A percentile compares a stretch with the other conserved stretches of the same genome.
Conservation (phyloP, 2,888 invertebrate genomes). For the Cheilosia vulpina region DNA sequence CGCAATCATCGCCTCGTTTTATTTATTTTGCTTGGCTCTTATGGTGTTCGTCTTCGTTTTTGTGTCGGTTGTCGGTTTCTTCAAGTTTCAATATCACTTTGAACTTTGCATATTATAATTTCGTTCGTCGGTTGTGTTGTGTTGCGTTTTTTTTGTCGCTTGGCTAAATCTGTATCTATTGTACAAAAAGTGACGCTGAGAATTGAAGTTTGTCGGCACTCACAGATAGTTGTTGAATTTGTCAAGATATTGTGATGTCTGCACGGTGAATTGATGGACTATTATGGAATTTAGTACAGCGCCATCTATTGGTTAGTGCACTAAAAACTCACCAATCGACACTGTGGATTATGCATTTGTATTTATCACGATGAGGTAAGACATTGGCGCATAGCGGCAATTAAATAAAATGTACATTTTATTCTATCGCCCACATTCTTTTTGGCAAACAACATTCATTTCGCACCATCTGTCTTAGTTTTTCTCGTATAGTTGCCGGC, state of each 20-base stretch:
- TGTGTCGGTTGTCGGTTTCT: conserved; percentile 27
- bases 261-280: conserved; percentile 12
- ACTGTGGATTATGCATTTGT: conserved; percentile 47
- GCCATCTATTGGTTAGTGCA: conserved; percentile 52
- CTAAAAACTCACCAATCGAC: neutral
- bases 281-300: conserved; percentile 40
- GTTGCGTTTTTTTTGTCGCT: conserved; percentile 9
- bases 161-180: conserved; percentile 13
- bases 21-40: conserved; percentile 23
- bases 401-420: neutral
- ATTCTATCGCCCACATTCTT: neutral
- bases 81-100: conserved; percentile 50
- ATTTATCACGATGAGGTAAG: conserved; percentile 67
- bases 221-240: neutral
- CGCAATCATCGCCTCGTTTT: conserved; percentile 27
- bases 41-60: conserved; percentile 35
- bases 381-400: conserved; percentile 34
- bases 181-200: conserved; percentile 28
- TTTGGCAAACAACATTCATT: conserved; percentile 25
- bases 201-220: conserved; percentile 1
- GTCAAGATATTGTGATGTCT: conserved; percentile 3
- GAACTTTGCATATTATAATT: conserved; percentile 57
- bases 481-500: conserved; percentile 43
- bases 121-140: conserved; percentile 4
- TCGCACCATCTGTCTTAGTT: conserved; percentile 18